Evolutionary conservation across 2,113 vertebrate genomes (phyloP), one percentile per base, ranked within the genome.

Genomic region (Misgurnus mizolepis): DNA sequence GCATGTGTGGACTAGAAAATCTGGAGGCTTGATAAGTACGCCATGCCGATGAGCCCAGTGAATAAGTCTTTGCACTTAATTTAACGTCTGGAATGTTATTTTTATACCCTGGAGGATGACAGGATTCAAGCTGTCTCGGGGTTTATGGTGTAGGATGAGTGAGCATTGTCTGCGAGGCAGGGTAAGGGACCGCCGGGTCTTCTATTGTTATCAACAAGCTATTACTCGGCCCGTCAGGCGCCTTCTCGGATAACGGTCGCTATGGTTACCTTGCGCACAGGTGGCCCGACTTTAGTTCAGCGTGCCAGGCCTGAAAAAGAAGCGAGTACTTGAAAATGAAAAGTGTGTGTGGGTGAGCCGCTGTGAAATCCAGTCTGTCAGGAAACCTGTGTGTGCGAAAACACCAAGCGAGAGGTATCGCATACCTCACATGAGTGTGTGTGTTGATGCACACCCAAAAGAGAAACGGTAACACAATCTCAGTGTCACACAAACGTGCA

Each of bases 21-120:
- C 78, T 70, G 34, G 82, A 82, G 43, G 43, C 81, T 43, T 83
- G 77, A 83, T 74, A 82, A 84, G 89, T 88, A 81, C 82, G 82
- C 77, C 78, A 49, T 55, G 12, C 12, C 22, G 18, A 67, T 77
- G 78, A 86, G 86, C 80, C 83, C 78, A 88, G 68, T 74, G 73
- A 81, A 67, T 80, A 22, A 18, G 41, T 78, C 86, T 76, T 86
- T 87, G 81, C 89, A 87, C 89, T 91, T 89, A 86, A 91, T 92
- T 92, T 89, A 91, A 90, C 87, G 5, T 60, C 47, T 12, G 85
- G 89, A 91, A 90, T 90, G 87, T 88, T 90, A 92, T 91, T 92
- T 91, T 89, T 88, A 84, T 86, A 87, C 79, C 27, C 50, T 67
- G 80, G 50, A 34, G 9, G 43, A 43, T 1, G 45, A 41, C 15